Conservation (phyloP, 2,888 invertebrate species). For the Drosophila sordidula region DNA sequence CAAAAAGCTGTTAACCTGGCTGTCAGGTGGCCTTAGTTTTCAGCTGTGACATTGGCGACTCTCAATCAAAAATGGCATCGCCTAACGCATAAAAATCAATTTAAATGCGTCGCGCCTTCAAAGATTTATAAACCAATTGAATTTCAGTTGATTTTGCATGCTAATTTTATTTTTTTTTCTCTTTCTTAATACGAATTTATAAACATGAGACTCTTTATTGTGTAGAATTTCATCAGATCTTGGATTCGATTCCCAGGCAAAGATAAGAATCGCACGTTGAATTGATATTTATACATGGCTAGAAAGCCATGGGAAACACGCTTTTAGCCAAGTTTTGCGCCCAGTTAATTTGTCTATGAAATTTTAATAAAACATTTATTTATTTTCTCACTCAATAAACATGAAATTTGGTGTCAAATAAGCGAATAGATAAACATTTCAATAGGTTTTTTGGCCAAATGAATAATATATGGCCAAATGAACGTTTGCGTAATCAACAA, state of each 20-base stretch:
- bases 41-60: constrained; percentile 48
- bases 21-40: constrained; percentile 51
- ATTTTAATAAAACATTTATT: constrained; percentile 5
- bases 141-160: constrained; percentile 32
- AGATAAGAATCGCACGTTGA: constrained; percentile 16
- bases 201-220: constrained; percentile 2
- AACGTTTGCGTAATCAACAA: constrained; percentile 75
- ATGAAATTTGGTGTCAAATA: constrained; percentile 19
- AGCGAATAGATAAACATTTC: constrained; percentile 21
- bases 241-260: constrained; percentile 20
- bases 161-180: constrained; percentile 23
- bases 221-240: constrained; percentile 10
- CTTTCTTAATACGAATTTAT: constrained; percentile 9
- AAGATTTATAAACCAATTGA: constrained; percentile 27
- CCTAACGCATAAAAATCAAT: constrained; percentile 38
- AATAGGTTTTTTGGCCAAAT: constrained; percentile 22
- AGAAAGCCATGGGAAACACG: constrained; percentile 31
- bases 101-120: constrained; percentile 37
- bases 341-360: constrained; percentile 3
- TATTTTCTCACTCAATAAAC: constrained; percentile 18
- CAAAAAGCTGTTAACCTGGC: constrained; percentile 70
- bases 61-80: constrained; percentile 46
- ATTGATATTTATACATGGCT: constrained; percentile 19
- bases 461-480: constrained; percentile 50
- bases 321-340: constrained; percentile 3